Base-by-base conservation (phyloP, 1,140 invertebrate species). In the Eurosta solidaginis region DNA sequence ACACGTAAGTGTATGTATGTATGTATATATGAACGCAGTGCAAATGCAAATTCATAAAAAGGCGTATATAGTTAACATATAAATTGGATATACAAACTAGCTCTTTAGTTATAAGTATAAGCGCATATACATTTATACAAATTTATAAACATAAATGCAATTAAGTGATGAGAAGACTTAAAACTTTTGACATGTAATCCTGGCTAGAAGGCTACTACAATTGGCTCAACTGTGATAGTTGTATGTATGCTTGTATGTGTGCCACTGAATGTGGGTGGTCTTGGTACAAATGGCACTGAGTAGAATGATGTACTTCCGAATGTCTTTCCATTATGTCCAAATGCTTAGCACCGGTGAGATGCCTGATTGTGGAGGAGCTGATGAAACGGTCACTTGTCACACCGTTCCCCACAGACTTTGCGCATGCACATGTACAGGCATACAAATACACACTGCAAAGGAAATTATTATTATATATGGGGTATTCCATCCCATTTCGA, bases 181-280 rank as follows among this genome's bases (percentile, higher is more conserved):
- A 75, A 75, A 75, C 73, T 75, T 75, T 75, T 75, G 73, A 75
- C 73, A 75, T 47, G 73, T 75, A 75, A 75, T 75, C 73, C 45
- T 68, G 59, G 33, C 59, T 68, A 36, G 59, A 68, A 68, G 59
- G 59, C 59, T 68, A 27, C 59, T 68, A 68, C 59, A 68, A 68
- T 68, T 40, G 33, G 33, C 29, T n/a, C 59, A 68, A 68, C 29
- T 9, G 59, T 33, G 14, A 40, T 40, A 52, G 22, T 1, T 52
- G 22, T 52, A 10, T 52, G 22, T 52, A 9, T 54, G 20, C 14
- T 17, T 42, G n/a, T 20, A 17, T 59, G 7, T 59, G 29, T 59
- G 27, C n/a, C n/a, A n/a, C n/a, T 59, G 27, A n/a, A 12, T 17
- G 59, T 68, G 59, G 59, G 59, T 68, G 59, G 59, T 68, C 59